These are phyloP conservation scores for Drosophila rufa DNA, from an alignment of 1,140 invertebrate genomes.

Conservation along the genomic window DNA sequence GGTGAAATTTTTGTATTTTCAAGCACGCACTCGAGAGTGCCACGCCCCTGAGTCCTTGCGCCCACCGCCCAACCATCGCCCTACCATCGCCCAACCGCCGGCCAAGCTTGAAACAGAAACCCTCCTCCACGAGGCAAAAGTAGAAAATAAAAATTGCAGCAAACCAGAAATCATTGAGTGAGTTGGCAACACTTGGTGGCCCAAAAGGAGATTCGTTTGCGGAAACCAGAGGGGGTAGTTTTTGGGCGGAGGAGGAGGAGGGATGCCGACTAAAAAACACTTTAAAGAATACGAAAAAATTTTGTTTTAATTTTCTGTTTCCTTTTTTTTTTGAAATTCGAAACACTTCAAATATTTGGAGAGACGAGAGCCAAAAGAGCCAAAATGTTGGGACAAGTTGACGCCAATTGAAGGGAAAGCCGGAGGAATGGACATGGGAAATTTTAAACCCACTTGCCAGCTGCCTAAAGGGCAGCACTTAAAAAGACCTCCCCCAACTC, in stretches of 20 bases:
- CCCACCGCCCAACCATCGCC: conserved; percentile 7
- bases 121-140: conserved; percentile 33
- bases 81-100: conserved; percentile 1
- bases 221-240: conserved; percentile 10
- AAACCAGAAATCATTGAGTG: conserved; percentile 72
- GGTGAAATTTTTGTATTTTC: conserved; percentile 79
- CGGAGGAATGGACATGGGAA: conserved; percentile 61
- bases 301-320: conserved; percentile 33
- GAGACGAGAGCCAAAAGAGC: conserved; percentile 62
- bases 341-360: conserved; percentile 82
- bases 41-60: conserved; percentile 66
- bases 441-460: conserved; percentile 78
- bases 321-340: conserved; percentile 57
- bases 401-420: conserved; percentile 50
- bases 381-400: conserved; percentile 71
- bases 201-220: conserved; percentile 29
- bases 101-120: conserved; percentile 56
- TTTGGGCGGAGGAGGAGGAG: not conserved
- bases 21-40: conserved; percentile 69
- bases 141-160: conserved; percentile 44
- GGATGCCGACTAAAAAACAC: conserved; percentile 33
- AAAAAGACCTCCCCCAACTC: conserved; percentile 28
- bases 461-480: conserved; percentile 71
- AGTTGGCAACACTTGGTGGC: conserved; percentile 73
- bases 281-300: conserved; percentile 40